Base-by-base conservation (phyloP, 2,797 vertebrate genomes). In the Sarcophilus harrisii region DNA sequence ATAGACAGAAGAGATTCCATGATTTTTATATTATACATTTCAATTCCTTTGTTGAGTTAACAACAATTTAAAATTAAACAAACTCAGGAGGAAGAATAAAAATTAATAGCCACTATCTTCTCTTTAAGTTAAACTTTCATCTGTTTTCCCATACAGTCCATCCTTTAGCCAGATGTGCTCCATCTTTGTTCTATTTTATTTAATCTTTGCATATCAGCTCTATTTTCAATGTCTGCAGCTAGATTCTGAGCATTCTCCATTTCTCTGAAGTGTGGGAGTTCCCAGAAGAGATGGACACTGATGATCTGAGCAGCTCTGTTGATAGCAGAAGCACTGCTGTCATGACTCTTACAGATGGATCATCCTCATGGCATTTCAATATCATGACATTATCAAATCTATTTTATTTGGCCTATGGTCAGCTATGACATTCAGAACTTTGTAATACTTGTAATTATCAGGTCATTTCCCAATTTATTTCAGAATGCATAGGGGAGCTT, bases 141-240 rank as follows among this genome's bases (percentile, higher is more conserved):
- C 12, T 62, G 21, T n/a, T 60, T 93, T 91, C 73, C 90, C 55
- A 45, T 18, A 92, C 5, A 94, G 90, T 54, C 45, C 11, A 81
- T 52, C 5, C 54, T 58, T 93, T 91, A 54, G 9, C 60, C 6
- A 52, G 4, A 27, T 55, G 32, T 45, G 45, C n/a, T 55, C 92
- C 0, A 92, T 91, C 93, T 24, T 1, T 30, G 91, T 45, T 94
- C 9, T 57, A 91, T 60, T 90, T 62, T 90, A 91, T 87, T 94
- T 92, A 90, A 58, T 59, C 91, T 58, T 93, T 94, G 96, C 5
- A 55, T 32, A 28, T 32, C 93, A 66, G 66, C 55, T 89, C 54
- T 16, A 90, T 92, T 92, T 92, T 92, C 27, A 91, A 58, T 28
- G n/a, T 5, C 49, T 93, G 59, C 93, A 87, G 59, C 0, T 27